Evolutionary conservation across 2,888 invertebrate species (phyloP).

Genomic region (Patella depressa): DNA sequence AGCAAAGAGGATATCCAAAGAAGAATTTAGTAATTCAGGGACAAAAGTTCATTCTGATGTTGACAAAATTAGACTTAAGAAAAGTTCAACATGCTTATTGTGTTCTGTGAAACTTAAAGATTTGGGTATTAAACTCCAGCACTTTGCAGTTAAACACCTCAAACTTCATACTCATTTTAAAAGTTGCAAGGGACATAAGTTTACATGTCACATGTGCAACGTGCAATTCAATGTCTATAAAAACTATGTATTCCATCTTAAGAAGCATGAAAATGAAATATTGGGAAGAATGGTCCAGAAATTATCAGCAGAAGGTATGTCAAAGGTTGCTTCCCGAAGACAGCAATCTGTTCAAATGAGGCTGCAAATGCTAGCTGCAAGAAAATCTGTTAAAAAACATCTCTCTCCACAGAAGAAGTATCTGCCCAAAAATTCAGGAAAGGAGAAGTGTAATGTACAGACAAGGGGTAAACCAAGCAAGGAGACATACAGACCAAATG

Average conservation of each 20-base stretch:
- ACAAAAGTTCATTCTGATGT: background rate
- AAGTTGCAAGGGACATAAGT: background rate
- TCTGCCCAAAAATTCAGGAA: background rate
- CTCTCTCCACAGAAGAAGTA: background rate
- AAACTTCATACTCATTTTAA: background rate
- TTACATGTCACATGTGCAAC: background rate
- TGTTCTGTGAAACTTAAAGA: background rate
- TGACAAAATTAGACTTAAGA: background rate
- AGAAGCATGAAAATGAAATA: background rate
- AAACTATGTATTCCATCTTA: background rate
- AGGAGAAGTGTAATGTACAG: background rate
- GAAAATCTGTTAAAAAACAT: background rate
- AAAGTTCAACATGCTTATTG: background rate
- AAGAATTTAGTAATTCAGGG: background rate
- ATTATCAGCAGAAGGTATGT: background rate
- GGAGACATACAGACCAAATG: background rate
- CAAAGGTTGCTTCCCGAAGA: background rate
- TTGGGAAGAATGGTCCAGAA: background rate
- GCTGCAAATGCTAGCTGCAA: background rate
- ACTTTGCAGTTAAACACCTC: background rate
- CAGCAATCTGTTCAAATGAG: background rate
- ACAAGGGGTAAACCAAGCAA: background rate
- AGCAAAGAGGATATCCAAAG: background rate
- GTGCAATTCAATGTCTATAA: background rate
- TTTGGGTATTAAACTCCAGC: background rate